Conservation (phyloP, 2,888 invertebrate species). For the Xanthia icteritia region DNA sequence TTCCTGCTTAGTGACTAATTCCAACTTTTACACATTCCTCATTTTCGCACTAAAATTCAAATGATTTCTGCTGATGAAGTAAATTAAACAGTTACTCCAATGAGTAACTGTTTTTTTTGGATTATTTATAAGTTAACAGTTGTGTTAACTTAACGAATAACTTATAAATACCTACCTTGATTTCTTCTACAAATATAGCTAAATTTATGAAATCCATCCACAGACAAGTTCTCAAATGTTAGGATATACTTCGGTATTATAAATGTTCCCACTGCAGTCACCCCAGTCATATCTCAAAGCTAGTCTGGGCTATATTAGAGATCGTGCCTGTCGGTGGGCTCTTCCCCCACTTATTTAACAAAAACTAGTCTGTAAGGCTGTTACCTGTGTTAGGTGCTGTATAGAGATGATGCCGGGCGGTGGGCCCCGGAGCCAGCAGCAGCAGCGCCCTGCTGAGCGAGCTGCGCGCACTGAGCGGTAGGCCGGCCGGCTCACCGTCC, state of each 20-base stretch:
- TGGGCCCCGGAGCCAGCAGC: conserved; percentile 91
- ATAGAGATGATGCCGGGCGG: conserved; percentile 88
- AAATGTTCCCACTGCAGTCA: neutral
- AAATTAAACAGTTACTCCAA: neutral
- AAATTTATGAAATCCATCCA: neutral
- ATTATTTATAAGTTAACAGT: no score
- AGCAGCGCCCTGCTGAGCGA: conserved; percentile 89
- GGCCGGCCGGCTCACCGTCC: conserved; percentile 91
- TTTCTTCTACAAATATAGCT: neutral
- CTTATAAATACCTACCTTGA: neutral
- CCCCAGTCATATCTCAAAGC: neutral
- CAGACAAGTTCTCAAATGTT: no score
- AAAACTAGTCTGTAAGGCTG: neutral
- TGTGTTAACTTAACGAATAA: neutral
- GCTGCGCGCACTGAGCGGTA: conserved; percentile 89
- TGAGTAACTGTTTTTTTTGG: no score
- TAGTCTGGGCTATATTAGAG: neutral
- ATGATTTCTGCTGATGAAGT: neutral
- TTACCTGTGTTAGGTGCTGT: conserved; percentile 92
- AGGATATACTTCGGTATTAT: neutral
- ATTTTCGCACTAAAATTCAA: neutral
- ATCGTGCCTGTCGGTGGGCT: neutral
- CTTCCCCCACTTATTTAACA: neutral
- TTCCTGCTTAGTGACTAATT: conserved; percentile 42
- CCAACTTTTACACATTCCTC: neutral